phyloP scores from a whole-genome alignment of 2,113 vertebrate genomes.

The Lethenteron reissneri region DNA sequence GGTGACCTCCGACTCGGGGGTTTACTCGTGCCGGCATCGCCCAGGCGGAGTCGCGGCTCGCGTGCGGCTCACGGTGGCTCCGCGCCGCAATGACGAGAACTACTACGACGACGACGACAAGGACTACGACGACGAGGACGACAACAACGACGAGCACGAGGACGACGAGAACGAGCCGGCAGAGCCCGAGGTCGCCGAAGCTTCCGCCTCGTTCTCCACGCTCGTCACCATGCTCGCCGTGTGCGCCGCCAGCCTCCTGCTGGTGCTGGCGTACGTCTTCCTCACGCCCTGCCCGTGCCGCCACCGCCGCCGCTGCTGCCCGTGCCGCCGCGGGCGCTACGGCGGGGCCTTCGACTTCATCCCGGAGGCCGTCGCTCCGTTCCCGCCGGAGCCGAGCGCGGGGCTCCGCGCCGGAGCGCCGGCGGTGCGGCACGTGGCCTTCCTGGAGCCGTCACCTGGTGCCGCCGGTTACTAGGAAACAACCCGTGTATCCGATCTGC shows the following conservation, averaged over 20 bases:
- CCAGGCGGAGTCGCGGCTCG: slow-evolving; percentile 11
- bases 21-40: slow-evolving; percentile 9
- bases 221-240: slow-evolving; percentile 71
- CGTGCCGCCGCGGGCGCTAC: slow-evolving; percentile 26
- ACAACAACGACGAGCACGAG: slow-evolving; percentile 13
- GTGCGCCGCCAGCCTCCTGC: slow-evolving; percentile 54
- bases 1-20: too few relatives aligned
- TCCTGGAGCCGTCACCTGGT: slow-evolving; percentile 39
- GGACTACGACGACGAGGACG: slow-evolving; percentile 33
- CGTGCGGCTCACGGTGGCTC: slow-evolving; percentile 32
- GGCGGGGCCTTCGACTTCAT: slow-evolving; percentile 56
- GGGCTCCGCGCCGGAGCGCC: slow-evolving; percentile 42
- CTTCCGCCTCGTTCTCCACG: slow-evolving; percentile 47
- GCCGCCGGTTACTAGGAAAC: too few relatives aligned
- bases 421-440: slow-evolving; percentile 65
- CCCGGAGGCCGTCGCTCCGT: slow-evolving; percentile 27
- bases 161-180: slow-evolving; percentile 50
- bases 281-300: slow-evolving; percentile 60
- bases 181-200: slow-evolving; percentile 17
- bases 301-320: slow-evolving; percentile 17
- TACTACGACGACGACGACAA: slow-evolving; percentile 59
- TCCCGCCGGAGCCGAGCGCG: slow-evolving; percentile 29
- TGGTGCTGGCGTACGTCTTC: slow-evolving; percentile 69
- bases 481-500: too few relatives aligned
- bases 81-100: slow-evolving; percentile 28